phyloP scores from a whole-genome alignment of 1,140 invertebrate genomes.

The Acromyrmex charruanus region DNA sequence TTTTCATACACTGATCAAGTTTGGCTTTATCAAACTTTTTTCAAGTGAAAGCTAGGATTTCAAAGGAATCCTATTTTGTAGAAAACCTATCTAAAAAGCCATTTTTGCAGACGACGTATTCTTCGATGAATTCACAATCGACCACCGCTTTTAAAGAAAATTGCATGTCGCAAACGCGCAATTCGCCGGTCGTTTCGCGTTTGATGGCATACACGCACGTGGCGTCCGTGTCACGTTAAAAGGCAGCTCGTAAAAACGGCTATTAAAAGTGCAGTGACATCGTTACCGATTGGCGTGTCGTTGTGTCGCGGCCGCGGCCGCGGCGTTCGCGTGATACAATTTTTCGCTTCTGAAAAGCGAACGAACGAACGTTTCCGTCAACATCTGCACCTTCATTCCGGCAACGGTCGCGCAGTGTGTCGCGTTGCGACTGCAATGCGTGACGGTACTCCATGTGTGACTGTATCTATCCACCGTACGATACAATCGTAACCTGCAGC shows the following conservation, averaged over 20 bases:
- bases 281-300: slow-evolving; percentile 47
- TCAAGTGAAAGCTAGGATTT: slow-evolving; percentile 3
- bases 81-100: background rate
- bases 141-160: slow-evolving; percentile 11
- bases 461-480: background rate
- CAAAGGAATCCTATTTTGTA: background rate
- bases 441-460: slow-evolving; percentile 24
- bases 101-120: background rate
- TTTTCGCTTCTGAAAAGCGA: slow-evolving; percentile 39
- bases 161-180: slow-evolving; percentile 23
- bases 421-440: slow-evolving; percentile 33
- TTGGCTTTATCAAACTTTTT: background rate
- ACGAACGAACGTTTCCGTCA: slow-evolving; percentile 20
- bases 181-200: slow-evolving; percentile 13
- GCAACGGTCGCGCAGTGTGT: slow-evolving; percentile 3
- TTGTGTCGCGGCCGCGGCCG: slow-evolving; percentile 4
- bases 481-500: background rate
- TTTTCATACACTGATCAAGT: background rate
- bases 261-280: slow-evolving; percentile 61
- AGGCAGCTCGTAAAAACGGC: slow-evolving; percentile 55
- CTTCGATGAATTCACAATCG: background rate
- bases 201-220: slow-evolving; percentile 34
- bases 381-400: slow-evolving; percentile 39
- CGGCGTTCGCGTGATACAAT: slow-evolving; percentile 6
- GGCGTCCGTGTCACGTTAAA: slow-evolving; percentile 14